Evolutionary conservation across 2,797 vertebrate genomes (phyloP), one percentile per base, ranked within the genome.

Genomic region (Knipowitschia caucasica): DNA sequence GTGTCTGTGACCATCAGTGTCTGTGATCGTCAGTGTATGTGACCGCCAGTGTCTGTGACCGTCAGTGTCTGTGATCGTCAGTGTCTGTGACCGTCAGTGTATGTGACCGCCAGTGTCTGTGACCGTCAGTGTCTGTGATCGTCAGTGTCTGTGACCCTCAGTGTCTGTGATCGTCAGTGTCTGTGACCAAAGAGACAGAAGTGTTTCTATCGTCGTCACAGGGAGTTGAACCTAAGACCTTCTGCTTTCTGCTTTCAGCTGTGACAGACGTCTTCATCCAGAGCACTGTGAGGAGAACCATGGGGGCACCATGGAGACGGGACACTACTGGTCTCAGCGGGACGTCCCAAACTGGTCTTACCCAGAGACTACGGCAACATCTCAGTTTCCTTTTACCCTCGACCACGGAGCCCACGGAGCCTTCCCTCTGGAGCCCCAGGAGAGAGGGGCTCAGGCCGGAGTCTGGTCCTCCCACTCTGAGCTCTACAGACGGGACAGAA

Each of bases 331-430:
- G 86, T 71, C 77, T 18, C 59, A 71, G 12, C 81, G 70, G 21
- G 80, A 86, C 39, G 72, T 77, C 60, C 45, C 63, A 25, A 77
- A 73, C 68, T 87, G 84, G 85, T 79, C 54, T 0, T 64, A 83
- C 18, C 76, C 56, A 24, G 70, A 82, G 6, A 17, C 49, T 30
- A 18, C 52, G 1, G 5, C 52, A 6, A 27, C 46, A 33, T 33
- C 82, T 39, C 67, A 82, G 21, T 85, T 84, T 33, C 78, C 81
- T 49, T 84, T 78, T 15, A 52, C 77, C 44, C 54, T 82, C n/a
- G 73, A 84, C 31, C 58, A 27, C 36, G 73, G 70, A 7, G 8
- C 55, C 33, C 80, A 61, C 40, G 69, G 71, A 25, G 45, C 7
- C 27, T 30, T n/a, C n/a, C n/a, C n/a, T n/a, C n/a, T n/a, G n/a